Conservation (phyloP, 2,113 vertebrate species). For the Blennius ocellaris region DNA sequence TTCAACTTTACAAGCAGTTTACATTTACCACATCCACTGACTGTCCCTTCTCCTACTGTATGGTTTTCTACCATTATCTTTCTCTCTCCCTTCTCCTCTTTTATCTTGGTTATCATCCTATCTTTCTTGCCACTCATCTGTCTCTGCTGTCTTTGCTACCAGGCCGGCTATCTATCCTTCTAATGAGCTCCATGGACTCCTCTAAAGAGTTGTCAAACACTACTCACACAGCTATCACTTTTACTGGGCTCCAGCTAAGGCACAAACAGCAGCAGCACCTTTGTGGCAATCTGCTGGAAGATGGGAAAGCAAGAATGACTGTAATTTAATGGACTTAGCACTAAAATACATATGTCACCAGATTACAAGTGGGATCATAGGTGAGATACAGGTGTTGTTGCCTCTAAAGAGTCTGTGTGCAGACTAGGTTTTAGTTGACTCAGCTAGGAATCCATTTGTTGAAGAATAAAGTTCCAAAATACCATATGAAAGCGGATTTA, state of each 20-base stretch:
- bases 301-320: slow-evolving; percentile 18
- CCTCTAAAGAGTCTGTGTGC: neutral
- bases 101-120: slow-evolving; percentile 64
- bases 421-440: neutral
- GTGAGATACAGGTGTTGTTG: slow-evolving; percentile 20
- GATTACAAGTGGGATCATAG: slow-evolving; percentile 8
- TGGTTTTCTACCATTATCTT: slow-evolving; percentile 22
- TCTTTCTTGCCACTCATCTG: slow-evolving; percentile 66
- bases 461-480: neutral
- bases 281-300: slow-evolving; percentile 23
- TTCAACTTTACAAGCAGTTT: slow-evolving; percentile 32
- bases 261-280: slow-evolving; percentile 40
- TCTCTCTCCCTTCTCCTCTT: slow-evolving; percentile 14
- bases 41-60: slow-evolving; percentile 27
- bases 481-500: neutral
- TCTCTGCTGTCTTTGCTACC: slow-evolving; percentile 60
- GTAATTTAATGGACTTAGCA: slow-evolving; percentile 18
- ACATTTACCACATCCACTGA: slow-evolving; percentile 28
- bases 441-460: neutral
- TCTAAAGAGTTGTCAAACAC: slow-evolving; percentile 93
- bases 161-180: slow-evolving; percentile 86
- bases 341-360: slow-evolving; percentile 22
- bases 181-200: slow-evolving; percentile 88
- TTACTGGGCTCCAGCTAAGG: slow-evolving; percentile 55
- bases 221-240: slow-evolving; percentile 90